Evolutionary conservation across 2,888 invertebrate species (phyloP), one percentile per base, ranked within the genome.

Genomic region (Amphipyra tragopoginis): DNA sequence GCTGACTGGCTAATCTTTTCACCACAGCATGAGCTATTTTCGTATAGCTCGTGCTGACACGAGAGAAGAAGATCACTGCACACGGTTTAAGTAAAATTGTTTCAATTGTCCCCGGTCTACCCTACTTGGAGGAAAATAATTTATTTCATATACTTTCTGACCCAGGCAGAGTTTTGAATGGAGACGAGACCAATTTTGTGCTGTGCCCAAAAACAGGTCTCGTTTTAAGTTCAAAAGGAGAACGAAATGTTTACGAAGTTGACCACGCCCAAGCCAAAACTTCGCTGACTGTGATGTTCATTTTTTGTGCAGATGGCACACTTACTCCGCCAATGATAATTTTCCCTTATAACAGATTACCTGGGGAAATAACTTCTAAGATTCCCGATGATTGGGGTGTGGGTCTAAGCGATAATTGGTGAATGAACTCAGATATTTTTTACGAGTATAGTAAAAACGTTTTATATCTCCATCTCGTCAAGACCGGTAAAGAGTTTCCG

Each of bases 351-450:
- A 80, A 86, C 74, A 70, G 87, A 57, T 62, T 88, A 33, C 83
- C 86, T 10, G 55, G 59, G 34, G 81, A 85, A n/a, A 86, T 89
- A 60, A 72, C 76, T 0, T 67, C 75, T 33, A 75, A 72, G 26
- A 74, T 89, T 56, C 86, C 87, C n/a, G 61, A 75, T 58, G 74
- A 82, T 33, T 90, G 88, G 89, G 86, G 88, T 2, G 75, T 89
- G 13, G 89, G 87, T 0, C 57, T 77, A 7, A 84, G 83, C 36
- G 87, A 89, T 9, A 86, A 78, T 54, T 90, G 90, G 4, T 90
- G 89, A 89, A 91, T 90, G 90, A 88, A 84, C 26, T 50, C 82
- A 0, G 87, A 88, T 42, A 33, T 87, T 9, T 91, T 91, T 68
- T 82, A 79, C 60, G 86, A 89, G 52, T 91, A 89, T 57, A 83